Conservation (phyloP, 23 tunicate genomes). For the Clavelina lepadiformis region DNA sequence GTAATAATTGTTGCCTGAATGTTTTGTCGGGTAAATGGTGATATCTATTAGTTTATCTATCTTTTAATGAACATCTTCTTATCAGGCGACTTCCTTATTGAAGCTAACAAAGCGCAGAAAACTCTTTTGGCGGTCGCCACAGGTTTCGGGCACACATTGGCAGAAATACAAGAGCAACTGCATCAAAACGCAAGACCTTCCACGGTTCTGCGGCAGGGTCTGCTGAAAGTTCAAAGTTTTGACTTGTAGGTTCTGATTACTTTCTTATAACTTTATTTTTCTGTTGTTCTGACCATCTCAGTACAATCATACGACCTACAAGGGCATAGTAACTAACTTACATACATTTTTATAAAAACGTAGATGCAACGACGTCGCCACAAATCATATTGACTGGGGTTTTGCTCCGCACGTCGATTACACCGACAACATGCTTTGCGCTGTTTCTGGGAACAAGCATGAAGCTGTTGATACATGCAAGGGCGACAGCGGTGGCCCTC, state of each 20-base stretch:
- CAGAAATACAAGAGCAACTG: background rate
- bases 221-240: background rate
- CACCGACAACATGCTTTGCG: constrained; percentile 32
- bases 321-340: too few species aligned
- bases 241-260: constrained; percentile 8
- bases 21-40: too few species aligned
- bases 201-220: constrained; percentile 19
- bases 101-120: constrained; percentile 1
- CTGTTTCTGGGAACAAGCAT: background rate
- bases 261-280: too few species aligned
- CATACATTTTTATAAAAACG: background rate
- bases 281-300: too few species aligned
- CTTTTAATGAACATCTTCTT: too few species aligned
- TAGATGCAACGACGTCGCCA: background rate
- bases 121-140: constrained; percentile 23
- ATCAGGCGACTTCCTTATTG: too few species aligned
- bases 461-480: constrained; percentile 24
- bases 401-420: background rate
- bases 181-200: constrained; percentile 6
- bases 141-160: constrained; percentile 36
- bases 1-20: too few species aligned
- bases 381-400: background rate
- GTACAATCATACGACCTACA: too few species aligned
- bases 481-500: constrained; percentile 51
- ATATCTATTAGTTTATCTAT: too few species aligned